phyloP scores from a whole-genome alignment of 2,797 vertebrate species.

The Tapera naevia region DNA sequence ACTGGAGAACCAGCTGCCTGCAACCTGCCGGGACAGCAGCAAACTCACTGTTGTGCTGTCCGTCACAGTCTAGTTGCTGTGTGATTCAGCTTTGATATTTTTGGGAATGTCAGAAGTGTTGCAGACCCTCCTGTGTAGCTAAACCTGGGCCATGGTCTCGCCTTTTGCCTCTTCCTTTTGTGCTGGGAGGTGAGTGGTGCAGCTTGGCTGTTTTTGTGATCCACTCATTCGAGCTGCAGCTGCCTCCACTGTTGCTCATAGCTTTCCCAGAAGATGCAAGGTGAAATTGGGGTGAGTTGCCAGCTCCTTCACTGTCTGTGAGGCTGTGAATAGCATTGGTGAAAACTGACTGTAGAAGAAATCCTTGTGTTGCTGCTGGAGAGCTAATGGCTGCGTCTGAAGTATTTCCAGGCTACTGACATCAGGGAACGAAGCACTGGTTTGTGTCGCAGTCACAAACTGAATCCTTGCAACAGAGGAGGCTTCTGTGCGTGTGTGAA shows the following conservation, averaged over 20 bases:
- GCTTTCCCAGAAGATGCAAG: neutral
- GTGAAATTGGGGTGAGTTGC: neutral
- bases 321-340: neutral
- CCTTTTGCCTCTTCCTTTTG: accelerated
- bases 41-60: neutral
- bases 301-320: neutral
- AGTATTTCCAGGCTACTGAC: neutral
- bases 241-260: neutral
- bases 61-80: neutral
- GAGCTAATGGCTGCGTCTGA: neutral
- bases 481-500: neutral
- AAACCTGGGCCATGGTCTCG: accelerated
- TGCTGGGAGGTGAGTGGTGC: neutral
- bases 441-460: neutral
- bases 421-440: neutral
- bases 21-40: neutral
- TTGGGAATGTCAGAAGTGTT: neutral
- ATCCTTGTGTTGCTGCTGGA: neutral
- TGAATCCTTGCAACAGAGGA: neutral
- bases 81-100: neutral
- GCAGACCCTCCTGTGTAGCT: neutral
- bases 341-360: neutral
- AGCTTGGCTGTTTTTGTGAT: accelerated
- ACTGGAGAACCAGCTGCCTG: neutral
- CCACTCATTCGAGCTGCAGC: neutral